These are phyloP conservation scores for Catostylus mosaicus DNA, from an alignment of 30 jellyfish, hydroid and myxozoan genomes.

Conservation along the genomic window DNA sequence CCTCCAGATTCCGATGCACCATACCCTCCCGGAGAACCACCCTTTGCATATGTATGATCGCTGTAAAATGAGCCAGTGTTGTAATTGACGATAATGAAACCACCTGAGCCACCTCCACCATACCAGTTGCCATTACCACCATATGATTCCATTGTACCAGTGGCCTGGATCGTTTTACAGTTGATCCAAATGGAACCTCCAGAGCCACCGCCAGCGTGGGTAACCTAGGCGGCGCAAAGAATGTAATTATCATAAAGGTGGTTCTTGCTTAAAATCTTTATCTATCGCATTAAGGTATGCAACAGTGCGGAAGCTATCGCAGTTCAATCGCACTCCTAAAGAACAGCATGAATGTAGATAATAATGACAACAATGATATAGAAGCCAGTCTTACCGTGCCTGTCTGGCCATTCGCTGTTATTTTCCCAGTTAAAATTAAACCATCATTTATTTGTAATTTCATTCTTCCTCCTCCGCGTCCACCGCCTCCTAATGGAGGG, in stretches of 20 bases:
- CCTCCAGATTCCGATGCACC: constrained; percentile 69
- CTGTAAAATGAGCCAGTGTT: constrained; percentile 47
- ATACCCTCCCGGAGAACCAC: constrained; percentile 51
- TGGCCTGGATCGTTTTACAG: constrained; percentile 29
- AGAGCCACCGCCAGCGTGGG: constrained; percentile 68
- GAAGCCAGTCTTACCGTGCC: constrained; percentile 36
- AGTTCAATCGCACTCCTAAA: too few species aligned
- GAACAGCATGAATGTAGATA: too few species aligned
- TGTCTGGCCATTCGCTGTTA: constrained; percentile 46
- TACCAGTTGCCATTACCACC: constrained; percentile 56
- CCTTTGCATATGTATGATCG: constrained; percentile 62
- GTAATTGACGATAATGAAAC: constrained; percentile 42
- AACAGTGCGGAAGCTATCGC: too few species aligned
- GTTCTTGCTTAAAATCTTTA: too few species aligned
- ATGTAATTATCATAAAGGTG: too few species aligned
- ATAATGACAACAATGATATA: too few species aligned
- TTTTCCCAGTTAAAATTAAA: constrained; percentile 38
- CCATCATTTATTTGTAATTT: neutral
- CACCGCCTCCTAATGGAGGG: constrained; percentile 45
- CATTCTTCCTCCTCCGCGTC: constrained; percentile 65
- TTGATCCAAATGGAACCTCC: constrained; percentile 62
- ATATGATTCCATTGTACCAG: constrained; percentile 50
- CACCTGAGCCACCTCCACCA: constrained; percentile 82
- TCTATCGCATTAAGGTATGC: too few species aligned
- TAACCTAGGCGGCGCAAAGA: neutral